phyloP scores from a whole-genome alignment of 2,113 vertebrate species.

The Phalacrocorax carbo region DNA sequence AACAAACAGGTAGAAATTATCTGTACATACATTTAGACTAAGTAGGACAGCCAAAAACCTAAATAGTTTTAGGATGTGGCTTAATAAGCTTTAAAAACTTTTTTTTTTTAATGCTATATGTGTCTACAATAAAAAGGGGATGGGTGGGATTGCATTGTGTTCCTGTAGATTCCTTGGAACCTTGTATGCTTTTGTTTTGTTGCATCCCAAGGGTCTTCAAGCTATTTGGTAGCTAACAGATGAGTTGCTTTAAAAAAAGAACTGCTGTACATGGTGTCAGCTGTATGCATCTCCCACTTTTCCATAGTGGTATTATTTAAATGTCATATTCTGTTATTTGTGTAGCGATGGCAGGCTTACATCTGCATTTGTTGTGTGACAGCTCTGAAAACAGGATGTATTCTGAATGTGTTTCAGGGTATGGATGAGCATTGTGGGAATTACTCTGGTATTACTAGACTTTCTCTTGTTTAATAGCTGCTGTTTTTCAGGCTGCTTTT shows the following conservation, averaged over 20 bases:
- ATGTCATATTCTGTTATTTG: slow-evolving; percentile 52
- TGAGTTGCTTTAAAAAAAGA: slow-evolving; percentile 27
- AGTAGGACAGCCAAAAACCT: background rate
- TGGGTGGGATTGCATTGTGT: background rate
- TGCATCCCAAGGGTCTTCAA: slow-evolving; percentile 11
- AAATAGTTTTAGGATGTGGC: background rate
- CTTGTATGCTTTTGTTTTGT: background rate
- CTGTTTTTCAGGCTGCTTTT: background rate
- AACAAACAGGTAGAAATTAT: background rate
- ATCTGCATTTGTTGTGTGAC: slow-evolving; percentile 43
- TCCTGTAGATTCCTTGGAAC: background rate
- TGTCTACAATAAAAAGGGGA: background rate
- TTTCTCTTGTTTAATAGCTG: slow-evolving; percentile 28
- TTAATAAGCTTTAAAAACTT: background rate
- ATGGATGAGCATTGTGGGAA: background rate
- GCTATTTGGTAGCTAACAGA: slow-evolving; percentile 30
- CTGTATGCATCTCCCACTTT: slow-evolving; percentile 21
- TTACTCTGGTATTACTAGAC: background rate
- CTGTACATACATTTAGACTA: background rate
- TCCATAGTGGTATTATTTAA: slow-evolving; percentile 44
- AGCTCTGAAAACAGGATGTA: slow-evolving; percentile 44
- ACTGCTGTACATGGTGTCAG: background rate
- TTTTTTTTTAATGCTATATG: background rate
- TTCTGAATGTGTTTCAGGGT: background rate
- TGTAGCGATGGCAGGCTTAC: slow-evolving; percentile 26